Base-by-base conservation (phyloP, 2,113 vertebrate species). In the Spilogale gracilis region DNA sequence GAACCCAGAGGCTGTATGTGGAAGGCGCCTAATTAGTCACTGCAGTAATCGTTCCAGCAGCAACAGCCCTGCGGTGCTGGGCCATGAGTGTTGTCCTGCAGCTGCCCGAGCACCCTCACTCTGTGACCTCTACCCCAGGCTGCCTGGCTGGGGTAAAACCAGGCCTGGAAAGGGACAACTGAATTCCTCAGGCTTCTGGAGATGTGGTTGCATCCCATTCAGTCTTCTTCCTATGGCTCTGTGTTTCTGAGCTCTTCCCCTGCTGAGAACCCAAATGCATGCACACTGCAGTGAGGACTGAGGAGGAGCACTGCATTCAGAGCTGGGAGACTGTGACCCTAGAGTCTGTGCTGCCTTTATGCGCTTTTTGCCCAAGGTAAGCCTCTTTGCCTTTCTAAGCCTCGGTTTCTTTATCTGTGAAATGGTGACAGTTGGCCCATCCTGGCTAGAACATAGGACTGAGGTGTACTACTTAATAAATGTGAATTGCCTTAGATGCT, bases 11-110 rank as follows among this genome's bases (percentile, higher is more conserved):
- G 74, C 90, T 92, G 50, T 32, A 45, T 0, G 4, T 52, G 83
- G 86, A 89, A 95, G 56, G 87, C 3, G 2, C 17, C 86, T 97
- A 94, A 96, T 97, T 95, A 92, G 94, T 97, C 96, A 97, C 73
- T 6, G 7, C 76, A 23, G 60, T 78, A 81, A 85, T 82, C 65
- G 63, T 87, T 74, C 80, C 0, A 5, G 76, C 65, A 52, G 79
- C 58, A 38, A 73, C 56, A 63, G 85, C 79, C 76, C 60, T 3
- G 0, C 11, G 0, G 3, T 6, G 0, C 87, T 12, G 23, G 76
- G 52, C 63, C 17, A 6, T 17, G 76, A 23, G 16, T 5, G 67
- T 69, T 43, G 2, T n/a, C 65, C 54, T 23, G 91, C 76, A 82
- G 91, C 89, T 60, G 71, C 17, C n/a, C 7, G 0, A 2, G 50